These are phyloP conservation scores for Ceryle rudis DNA, from an alignment of 2,797 vertebrate species.

Conservation along the genomic window DNA sequence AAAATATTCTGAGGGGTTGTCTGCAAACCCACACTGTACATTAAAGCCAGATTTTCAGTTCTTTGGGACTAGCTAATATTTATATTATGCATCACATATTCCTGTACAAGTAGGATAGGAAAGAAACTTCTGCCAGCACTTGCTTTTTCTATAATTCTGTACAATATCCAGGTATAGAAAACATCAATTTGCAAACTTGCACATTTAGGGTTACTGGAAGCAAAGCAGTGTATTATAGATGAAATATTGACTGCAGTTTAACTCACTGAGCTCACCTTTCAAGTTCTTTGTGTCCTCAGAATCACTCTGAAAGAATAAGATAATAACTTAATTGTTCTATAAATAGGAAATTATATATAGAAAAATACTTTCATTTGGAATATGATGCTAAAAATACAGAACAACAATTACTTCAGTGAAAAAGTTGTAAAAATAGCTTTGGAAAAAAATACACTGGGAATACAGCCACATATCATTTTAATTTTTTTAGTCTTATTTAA, in stretches of 20 bases:
- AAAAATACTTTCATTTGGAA: background rate
- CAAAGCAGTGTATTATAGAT: background rate
- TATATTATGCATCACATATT: background rate
- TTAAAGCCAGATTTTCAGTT: background rate
- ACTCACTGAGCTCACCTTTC: background rate
- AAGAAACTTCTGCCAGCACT: background rate
- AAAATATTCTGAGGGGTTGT: background rate
- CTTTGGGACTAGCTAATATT: background rate
- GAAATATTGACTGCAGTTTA: background rate
- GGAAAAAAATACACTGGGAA: background rate
- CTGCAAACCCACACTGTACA: background rate
- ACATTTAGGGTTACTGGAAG: background rate
- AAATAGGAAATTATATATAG: background rate
- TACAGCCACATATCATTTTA: background rate
- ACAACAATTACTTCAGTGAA: background rate
- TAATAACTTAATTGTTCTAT: background rate
- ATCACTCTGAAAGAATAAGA: background rate
- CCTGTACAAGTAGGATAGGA: background rate
- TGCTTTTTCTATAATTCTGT: background rate
- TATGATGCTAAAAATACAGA: background rate
- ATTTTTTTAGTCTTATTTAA: background rate
- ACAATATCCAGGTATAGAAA: background rate
- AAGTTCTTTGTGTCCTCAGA: background rate
- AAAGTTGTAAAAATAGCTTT: background rate
- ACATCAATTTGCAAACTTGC: background rate